Evolutionary conservation across 2,113 vertebrate species (phyloP).

Genomic region (Coregonus clupeaformis): DNA sequence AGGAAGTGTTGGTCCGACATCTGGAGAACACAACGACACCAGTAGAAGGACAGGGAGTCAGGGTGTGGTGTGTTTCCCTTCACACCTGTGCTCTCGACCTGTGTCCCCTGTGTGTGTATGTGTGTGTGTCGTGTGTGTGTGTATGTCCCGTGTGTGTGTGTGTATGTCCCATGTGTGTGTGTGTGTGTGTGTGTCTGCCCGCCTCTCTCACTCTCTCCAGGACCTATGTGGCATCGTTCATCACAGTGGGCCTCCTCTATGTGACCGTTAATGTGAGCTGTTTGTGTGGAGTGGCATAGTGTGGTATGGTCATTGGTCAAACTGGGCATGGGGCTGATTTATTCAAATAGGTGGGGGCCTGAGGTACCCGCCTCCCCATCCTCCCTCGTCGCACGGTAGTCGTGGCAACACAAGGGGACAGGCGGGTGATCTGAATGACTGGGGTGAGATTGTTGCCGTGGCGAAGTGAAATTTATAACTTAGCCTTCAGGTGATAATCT

Average conservation of each 20-base stretch:
- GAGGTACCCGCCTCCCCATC: not conserved
- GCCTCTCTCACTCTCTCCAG: too few species aligned
- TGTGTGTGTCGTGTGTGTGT: too few species aligned
- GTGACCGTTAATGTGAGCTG: too few species aligned
- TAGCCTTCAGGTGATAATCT: constrained; percentile 25
- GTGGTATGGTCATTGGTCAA: not conserved
- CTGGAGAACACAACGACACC: not conserved
- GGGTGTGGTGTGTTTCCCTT: not conserved
- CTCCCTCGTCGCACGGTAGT: not conserved
- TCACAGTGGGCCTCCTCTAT: too few species aligned
- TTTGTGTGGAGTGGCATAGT: too few species aligned
- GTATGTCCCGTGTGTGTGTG: too few species aligned
- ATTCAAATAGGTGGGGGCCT: not conserved
- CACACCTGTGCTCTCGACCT: not conserved
- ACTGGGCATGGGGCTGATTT: not conserved
- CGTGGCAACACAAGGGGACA: not conserved
- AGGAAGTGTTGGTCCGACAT: not conserved
- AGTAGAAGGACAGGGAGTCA: not conserved
- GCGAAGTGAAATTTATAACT: constrained; percentile 13
- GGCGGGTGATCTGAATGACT: constrained; percentile 6
- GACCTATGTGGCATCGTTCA: too few species aligned
- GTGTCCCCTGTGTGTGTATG: not conserved
- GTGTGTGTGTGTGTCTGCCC: too few species aligned
- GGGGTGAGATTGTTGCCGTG: constrained; percentile 1
- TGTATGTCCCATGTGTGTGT: too few species aligned